Percentiles rank a stretch among this genome's conserved stretches.
Conservation (phyloP, 92 coral and sea anemone species). For the Paragorgia papillata region DNA sequence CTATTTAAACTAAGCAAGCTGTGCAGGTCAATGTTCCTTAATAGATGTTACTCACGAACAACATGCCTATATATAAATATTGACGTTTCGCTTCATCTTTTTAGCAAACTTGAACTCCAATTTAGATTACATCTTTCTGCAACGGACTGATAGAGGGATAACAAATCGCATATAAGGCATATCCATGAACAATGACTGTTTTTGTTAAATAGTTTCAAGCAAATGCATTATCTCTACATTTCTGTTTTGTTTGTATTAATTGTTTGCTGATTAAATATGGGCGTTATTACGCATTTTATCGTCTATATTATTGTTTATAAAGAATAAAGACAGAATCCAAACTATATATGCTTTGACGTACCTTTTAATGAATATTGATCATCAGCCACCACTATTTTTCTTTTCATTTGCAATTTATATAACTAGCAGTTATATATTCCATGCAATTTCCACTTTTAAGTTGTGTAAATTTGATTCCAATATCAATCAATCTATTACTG, state of each 20-base stretch:
- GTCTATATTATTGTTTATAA: not conserved
- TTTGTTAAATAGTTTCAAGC: not conserved
- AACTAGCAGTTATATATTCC: not conserved
- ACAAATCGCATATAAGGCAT: not conserved
- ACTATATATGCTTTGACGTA: too few species aligned
- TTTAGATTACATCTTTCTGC: not conserved
- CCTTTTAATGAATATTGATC: too few species aligned
- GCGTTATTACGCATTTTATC: not conserved
- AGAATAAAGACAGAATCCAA: too few species aligned
- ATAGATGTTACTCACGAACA: not conserved
- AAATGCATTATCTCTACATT: conserved; percentile 1
- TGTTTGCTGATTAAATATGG: not conserved
- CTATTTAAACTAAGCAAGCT: conserved; percentile 29
- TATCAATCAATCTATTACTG: not conserved
- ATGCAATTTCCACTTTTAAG: not conserved
- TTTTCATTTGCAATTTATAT: not conserved
- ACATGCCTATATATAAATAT: not conserved
- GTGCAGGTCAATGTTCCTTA: conserved; percentile 14
- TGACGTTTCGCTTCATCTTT: not conserved
- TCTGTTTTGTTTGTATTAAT: conserved; percentile 24
- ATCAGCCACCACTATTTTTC: not conserved
- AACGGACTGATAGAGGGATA: too few species aligned
- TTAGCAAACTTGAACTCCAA: not conserved
- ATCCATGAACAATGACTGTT: not conserved
- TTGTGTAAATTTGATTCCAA: not conserved